Conservation (phyloP, 2,113 vertebrate genomes). For the Edolisoma coerulescens region DNA sequence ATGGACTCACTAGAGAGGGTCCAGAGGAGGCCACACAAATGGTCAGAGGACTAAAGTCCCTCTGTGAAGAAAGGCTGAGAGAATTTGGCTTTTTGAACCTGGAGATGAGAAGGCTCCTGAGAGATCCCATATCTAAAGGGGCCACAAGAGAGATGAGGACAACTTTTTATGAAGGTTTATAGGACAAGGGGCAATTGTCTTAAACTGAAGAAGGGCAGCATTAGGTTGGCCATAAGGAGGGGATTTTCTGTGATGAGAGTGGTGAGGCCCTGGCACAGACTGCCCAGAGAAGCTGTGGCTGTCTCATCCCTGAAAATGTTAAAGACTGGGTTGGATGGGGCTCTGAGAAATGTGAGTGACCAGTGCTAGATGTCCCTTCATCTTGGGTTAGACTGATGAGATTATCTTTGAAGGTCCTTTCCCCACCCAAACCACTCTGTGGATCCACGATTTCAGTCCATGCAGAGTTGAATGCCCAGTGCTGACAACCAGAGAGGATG, state of each 20-base stretch:
- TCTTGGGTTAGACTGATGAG: not conserved
- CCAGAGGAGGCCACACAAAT: not conserved
- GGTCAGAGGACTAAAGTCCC: not conserved
- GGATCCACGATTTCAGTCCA: not conserved
- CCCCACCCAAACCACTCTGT: not conserved
- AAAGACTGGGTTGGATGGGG: not conserved
- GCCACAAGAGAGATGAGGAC: not conserved
- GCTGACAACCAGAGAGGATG: accelerated
- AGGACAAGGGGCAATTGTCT: not conserved
- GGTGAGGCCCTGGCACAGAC: not conserved
- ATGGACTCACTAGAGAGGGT: accelerated
- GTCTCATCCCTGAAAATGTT: not conserved
- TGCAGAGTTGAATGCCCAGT: not conserved
- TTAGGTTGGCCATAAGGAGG: not conserved
- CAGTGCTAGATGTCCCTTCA: not conserved
- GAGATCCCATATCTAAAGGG: not conserved
- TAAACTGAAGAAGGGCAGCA: not conserved
- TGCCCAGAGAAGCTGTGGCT: not conserved
- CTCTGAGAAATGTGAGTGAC: not conserved
- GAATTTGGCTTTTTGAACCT: not conserved
- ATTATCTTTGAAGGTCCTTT: not conserved
- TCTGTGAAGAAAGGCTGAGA: not conserved
- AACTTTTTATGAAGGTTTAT: not conserved
- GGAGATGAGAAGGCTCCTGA: not conserved
- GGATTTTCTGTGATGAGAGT: not conserved